Evolutionary conservation across 2,113 vertebrate species (phyloP), one percentile per base, ranked within the genome.

Genomic region (Poeciliopsis prolifica): DNA sequence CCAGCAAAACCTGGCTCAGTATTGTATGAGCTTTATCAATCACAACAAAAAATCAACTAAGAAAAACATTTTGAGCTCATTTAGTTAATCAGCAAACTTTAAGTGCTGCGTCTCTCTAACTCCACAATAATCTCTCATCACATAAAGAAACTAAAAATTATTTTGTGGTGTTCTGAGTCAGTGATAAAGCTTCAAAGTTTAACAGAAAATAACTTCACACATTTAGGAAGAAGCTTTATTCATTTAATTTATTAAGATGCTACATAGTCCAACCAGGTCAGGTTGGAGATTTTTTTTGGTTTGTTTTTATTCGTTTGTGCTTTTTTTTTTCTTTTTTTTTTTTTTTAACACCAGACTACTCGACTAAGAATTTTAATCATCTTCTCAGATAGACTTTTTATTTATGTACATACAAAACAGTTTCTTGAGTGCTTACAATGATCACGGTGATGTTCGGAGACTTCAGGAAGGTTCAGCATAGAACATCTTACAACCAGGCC

Each of bases 251-350:
- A 96, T 96, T 94, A 95, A 95, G 96, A 97, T 97, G 96, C 96
- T 98, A 98, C 97, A 98, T 95, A 96, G 95, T 96, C 94, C 94
- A 97, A 97, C 96, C 96, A 95, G 93, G 94, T 95, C 95, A 88
- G 89, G 84, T 94, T 37, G 22, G 7, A 9, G 0, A 1, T 17
- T 48, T 15, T 48, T 48, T 19, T 19, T n/a, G n/a, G 14, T 44
- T 44, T 3, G 3, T 31, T 31, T 31, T 31, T 28, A 28, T 28
- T 28, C 28, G 28, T 31, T 31, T 31, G 4, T 3, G 30, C 3
- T 30, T 30, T 30, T 4, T 30, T 30, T 30, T 30, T 2, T 30
- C 1, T 30, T 30, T 30, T 1, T 95, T 95, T 95, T 91, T 93
- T 95, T 94, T 95, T 95, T 92, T 95, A 63, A 95, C 95, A 93